phyloP scores from a whole-genome alignment of 64 coral and sea anemone species.

The Dendronephthya gigantea region DNA sequence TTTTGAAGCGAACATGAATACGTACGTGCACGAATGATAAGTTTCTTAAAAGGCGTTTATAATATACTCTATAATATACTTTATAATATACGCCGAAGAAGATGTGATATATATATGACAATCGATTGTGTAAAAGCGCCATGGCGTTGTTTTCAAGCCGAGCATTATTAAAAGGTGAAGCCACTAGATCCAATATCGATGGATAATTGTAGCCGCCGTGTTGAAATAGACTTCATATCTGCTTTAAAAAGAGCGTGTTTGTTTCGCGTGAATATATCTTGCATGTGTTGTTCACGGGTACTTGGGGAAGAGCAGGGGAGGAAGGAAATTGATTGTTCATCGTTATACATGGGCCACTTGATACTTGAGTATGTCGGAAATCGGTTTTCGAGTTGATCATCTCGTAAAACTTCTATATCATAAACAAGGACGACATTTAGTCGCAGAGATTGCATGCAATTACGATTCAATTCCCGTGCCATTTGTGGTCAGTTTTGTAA shows the following conservation, averaged over 20 bases:
- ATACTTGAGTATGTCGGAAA: slow-evolving; percentile 2
- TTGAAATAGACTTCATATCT: not conserved
- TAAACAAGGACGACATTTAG: not conserved
- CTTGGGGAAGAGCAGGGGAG: not conserved
- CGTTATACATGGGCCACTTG: not conserved
- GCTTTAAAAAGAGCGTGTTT: not conserved
- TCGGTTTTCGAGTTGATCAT: slow-evolving; percentile 3
- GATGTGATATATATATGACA: too few relatives aligned
- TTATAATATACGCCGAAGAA: too few relatives aligned
- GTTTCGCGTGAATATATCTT: not conserved
- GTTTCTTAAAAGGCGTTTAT: too few relatives aligned
- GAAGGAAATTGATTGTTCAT: not conserved
- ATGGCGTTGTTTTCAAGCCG: not conserved
- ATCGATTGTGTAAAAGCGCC: not conserved
- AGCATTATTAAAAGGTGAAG: not conserved
- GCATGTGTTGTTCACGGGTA: not conserved
- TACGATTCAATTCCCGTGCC: not conserved
- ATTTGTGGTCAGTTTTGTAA: not conserved
- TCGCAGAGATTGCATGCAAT: not conserved
- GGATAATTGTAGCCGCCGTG: not conserved
- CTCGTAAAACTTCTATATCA: not conserved
- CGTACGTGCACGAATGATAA: too few relatives aligned
- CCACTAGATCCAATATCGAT: not conserved
- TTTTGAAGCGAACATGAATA: too few relatives aligned
- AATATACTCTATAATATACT: too few relatives aligned